These are phyloP conservation scores for Centropyge bicolor DNA, from an alignment of 2,797 vertebrate genomes.

Conservation along the genomic window DNA sequence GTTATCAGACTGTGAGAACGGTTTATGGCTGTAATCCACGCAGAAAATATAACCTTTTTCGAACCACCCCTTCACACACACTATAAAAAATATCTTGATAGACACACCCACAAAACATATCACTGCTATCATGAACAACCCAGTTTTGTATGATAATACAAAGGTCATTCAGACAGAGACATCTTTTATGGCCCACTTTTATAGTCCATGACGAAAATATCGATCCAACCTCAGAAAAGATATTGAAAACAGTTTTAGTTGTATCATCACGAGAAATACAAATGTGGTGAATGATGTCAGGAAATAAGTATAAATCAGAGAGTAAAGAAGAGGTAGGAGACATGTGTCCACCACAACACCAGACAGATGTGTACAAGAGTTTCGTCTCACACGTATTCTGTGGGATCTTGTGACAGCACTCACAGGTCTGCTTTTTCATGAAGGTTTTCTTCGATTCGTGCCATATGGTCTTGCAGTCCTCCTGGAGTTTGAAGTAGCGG, in stretches of 20 bases:
- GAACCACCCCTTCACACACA: conserved; percentile 24
- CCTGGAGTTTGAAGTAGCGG: conserved; percentile 92
- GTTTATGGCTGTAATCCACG: conserved; percentile 33
- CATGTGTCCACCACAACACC: conserved; percentile 4
- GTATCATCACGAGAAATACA: not conserved
- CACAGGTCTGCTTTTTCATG: conserved; percentile 90
- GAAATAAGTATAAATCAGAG: not conserved
- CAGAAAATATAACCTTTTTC: conserved; percentile 1
- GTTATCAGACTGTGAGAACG: conserved; percentile 19
- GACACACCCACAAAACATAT: conserved; percentile 50
- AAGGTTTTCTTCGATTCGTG: conserved; percentile 92
- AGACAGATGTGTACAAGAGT: conserved; percentile 7
- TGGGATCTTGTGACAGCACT: conserved; percentile 76
- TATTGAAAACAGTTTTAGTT: not conserved
- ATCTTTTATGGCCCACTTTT: conserved; percentile 38
- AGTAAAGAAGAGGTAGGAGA: not conserved
- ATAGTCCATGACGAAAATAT: not conserved
- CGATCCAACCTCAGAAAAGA: not conserved
- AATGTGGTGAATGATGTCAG: not conserved
- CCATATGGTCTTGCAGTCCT: conserved; percentile 97
- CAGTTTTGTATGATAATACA: conserved; percentile 23
- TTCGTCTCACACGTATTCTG: conserved; percentile 45
- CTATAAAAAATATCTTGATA: conserved; percentile 39
- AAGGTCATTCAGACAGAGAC: conserved; percentile 5
- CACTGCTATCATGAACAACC: conserved; percentile 24